Conservation (phyloP, 2,888 invertebrate genomes). For the Agonum fuliginosum region DNA sequence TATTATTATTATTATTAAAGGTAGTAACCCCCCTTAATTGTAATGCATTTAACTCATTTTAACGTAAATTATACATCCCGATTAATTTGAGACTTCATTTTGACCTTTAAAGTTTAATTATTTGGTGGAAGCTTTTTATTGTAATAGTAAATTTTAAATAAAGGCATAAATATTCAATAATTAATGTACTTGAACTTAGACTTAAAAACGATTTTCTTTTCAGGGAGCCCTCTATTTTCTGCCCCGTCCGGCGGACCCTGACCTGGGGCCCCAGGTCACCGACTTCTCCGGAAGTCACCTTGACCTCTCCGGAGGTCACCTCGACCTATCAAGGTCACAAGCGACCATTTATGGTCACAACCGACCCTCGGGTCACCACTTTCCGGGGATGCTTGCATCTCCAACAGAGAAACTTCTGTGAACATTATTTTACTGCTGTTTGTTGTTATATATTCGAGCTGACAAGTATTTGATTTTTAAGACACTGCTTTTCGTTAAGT, state of each 20-base stretch:
- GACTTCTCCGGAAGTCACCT: neutral
- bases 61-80: too few relatives aligned
- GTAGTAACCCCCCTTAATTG: too few relatives aligned
- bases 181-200: too few relatives aligned
- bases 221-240: neutral
- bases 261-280: neutral
- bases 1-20: too few relatives aligned
- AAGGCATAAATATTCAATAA: too few relatives aligned
- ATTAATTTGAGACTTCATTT: neutral
- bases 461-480: neutral
- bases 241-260: neutral
- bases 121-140: too few relatives aligned
- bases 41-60: too few relatives aligned
- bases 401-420: neutral
- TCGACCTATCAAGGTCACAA: neutral
- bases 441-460: neutral
- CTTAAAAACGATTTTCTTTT: too few relatives aligned
- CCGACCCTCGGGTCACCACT: neutral
- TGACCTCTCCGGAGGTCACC: neutral
- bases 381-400: neutral
- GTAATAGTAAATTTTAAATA: too few relatives aligned
- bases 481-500: neutral
- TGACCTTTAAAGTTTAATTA: too few relatives aligned
- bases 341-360: neutral
- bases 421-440: conserved; percentile 36